A percentile compares a stretch with the other conserved stretches of the same genome.
Conservation (phyloP, 2,888 invertebrate genomes). For the Rhyacophila evoluta region DNA sequence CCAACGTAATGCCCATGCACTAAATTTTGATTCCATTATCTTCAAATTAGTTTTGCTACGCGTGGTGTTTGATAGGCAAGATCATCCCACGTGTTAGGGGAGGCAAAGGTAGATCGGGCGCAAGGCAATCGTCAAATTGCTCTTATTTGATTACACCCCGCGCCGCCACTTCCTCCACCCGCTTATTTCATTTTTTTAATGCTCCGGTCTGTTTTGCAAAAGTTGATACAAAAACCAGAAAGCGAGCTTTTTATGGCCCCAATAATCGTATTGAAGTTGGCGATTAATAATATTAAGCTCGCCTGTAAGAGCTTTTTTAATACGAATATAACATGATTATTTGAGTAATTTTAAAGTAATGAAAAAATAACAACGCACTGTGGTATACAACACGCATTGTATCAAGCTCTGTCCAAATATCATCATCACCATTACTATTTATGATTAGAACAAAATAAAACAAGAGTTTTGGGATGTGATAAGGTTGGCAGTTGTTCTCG, state of each 20-base stretch:
- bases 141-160: slow-evolving; percentile 52
- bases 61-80: slow-evolving; percentile 43
- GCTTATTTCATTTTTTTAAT: slow-evolving; percentile 54
- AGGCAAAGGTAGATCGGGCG: slow-evolving; percentile 20
- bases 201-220: slow-evolving; percentile 47
- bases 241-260: slow-evolving; percentile 3
- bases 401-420: too few species aligned
- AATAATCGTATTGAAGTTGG: slow-evolving; percentile 13
- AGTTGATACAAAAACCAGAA: slow-evolving; percentile 35
- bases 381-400: not conserved
- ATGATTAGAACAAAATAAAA: too few species aligned
- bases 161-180: slow-evolving; percentile 17
- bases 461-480: too few species aligned
- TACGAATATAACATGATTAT: not conserved
- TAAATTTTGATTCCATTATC: slow-evolving; percentile 46
- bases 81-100: slow-evolving; percentile 36
- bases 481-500: too few species aligned
- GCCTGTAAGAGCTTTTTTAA: slow-evolving; percentile 1
- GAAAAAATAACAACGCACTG: not conserved
- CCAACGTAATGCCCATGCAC: not conserved
- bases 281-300: not conserved
- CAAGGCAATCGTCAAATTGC: slow-evolving; percentile 54
- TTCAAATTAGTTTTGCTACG: slow-evolving; percentile 43
- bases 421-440: too few species aligned
- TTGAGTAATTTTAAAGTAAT: slow-evolving; percentile 2